These are phyloP conservation scores for Scylla paramamosain DNA, from an alignment of 1,140 invertebrate genomes.

Conservation along the genomic window DNA sequence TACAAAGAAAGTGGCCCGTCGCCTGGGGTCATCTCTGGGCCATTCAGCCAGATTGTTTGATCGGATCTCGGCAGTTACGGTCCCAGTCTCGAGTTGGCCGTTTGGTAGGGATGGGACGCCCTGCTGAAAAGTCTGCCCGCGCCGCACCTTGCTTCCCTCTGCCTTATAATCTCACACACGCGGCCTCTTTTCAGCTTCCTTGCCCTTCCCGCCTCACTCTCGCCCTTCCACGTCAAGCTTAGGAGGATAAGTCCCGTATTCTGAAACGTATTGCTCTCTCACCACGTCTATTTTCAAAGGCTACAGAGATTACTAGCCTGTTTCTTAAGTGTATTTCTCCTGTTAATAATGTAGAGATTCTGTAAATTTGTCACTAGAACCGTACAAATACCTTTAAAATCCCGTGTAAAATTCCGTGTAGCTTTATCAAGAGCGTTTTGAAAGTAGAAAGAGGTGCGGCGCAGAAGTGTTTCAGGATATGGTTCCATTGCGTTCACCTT, in stretches of 20 bases:
- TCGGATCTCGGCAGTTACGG: constrained; percentile 66
- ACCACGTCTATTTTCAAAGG: too few relatives aligned
- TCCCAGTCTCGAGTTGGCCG: constrained; percentile 39
- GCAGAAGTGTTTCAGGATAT: too few relatives aligned
- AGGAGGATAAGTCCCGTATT: too few relatives aligned
- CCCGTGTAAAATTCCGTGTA: too few relatives aligned
- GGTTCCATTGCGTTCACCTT: neutral
- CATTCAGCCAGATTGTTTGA: constrained; percentile 66
- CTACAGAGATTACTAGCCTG: too few relatives aligned
- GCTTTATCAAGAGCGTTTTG: too few relatives aligned
- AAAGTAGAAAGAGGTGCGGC: too few relatives aligned
- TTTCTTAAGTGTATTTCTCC: neutral
- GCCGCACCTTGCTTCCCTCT: neutral
- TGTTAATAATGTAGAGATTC: neutral
- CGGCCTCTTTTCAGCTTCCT: too few relatives aligned
- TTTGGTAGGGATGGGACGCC: constrained; percentile 52
- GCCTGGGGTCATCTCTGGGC: constrained; percentile 47
- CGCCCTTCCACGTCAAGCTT: too few relatives aligned
- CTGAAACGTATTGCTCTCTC: neutral
- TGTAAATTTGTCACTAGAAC: too few relatives aligned
- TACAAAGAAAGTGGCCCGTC: constrained; percentile 29
- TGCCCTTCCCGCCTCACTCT: too few relatives aligned
- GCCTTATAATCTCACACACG: neutral
- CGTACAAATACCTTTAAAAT: too few relatives aligned
- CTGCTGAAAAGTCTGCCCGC: neutral